Base-by-base conservation (phyloP, 2,888 invertebrate species). In the Sussaba pulchella region DNA sequence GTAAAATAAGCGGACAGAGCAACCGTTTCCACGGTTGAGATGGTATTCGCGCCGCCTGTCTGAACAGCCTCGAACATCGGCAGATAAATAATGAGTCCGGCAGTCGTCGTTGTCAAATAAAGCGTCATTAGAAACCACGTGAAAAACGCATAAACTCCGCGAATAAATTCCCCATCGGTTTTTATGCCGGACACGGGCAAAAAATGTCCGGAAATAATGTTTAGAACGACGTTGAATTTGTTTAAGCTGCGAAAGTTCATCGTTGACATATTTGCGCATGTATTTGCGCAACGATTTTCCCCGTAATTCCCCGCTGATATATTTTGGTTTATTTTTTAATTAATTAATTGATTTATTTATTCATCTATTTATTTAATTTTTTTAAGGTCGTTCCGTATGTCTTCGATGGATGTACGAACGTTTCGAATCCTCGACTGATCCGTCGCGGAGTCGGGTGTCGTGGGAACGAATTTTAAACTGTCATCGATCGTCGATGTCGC, bases 201-300 rank as follows among this genome's bases (percentile, higher is more conserved):
- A 39, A 82, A 54, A 39, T 88, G 88, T 0, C 86, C 88, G 2
- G 87, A 84, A 0, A 86, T 1, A 0, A 12, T 10, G 45, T 88
- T 88, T 0, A 82, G 2, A 5, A 83, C n/a, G 1, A 52, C 57
- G 47, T 86, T 88, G 0, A 85, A 72, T 31, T 6, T 31, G 31
- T 31, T 31, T 2, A 31, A 5, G 2, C 31, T 6, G 4, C 52
- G 52, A n/a, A 52, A 52, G 24, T 52, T 52, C 52, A 52, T 52
- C 47, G 24, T 24, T 12, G 10, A 4, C 1, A 4, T 24, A 50
- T 50, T 8, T n/a, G n/a, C n/a, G n/a, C n/a, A n/a, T n/a, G n/a
- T n/a, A n/a, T n/a, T n/a, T n/a, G n/a, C n/a, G n/a, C n/a, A n/a
- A n/a, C n/a, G n/a, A n/a, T n/a, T n/a, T n/a, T n/a, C n/a, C n/a